Base-by-base conservation (phyloP, 2,113 vertebrate genomes). In the Pteronura brasiliensis region DNA sequence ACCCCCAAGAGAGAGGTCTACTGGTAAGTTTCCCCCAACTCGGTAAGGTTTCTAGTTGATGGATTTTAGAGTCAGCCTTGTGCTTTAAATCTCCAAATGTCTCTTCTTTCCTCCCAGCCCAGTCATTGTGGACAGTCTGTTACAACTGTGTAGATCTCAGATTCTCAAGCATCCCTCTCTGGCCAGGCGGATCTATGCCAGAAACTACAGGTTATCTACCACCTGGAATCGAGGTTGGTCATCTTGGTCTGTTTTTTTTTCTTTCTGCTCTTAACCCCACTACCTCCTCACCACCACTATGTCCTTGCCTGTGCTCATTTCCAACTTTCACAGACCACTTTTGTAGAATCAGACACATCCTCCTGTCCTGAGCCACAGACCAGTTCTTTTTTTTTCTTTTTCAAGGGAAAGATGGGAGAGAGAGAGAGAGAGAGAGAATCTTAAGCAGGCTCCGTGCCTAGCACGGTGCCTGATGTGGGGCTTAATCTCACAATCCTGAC, bases 171-270 rank as follows among this genome's bases (percentile, higher is more conserved):
- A 99, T 83, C 99, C 99, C 25, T 95, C 98, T 6, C 77, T 99
- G 39, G 90, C 97, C 55, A 98, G 98, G 90, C 99, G 99, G 98
- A 99, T 99, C 69, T 57, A 99, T 74, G 97, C 99, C 57, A 98
- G 99, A 96, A 99, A 99, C 76, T 99, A 98, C 97, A 99, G 44
- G 0, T 67, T 99, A 69, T 93, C 99, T 47, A 98, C 99, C 2
- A 97, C 96, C 0, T 99, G 99, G 99, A 99, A 96, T 85, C 99
- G 99, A 99, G 99, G 99, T 99, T 96, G 47, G 98, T 97, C 57
- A 81, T 88, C 55, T 39, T 67, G 11, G 23, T 96, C 31, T 29
- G 36, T 55, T 36, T 88, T 79, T 79, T 69, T 55, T 3, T 67
- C 4, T 67, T 34, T 18, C 29, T 67, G 4, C 14, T 67, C 39